phyloP scores from a whole-genome alignment of 2,113 vertebrate species.

The Tichodroma muraria region DNA sequence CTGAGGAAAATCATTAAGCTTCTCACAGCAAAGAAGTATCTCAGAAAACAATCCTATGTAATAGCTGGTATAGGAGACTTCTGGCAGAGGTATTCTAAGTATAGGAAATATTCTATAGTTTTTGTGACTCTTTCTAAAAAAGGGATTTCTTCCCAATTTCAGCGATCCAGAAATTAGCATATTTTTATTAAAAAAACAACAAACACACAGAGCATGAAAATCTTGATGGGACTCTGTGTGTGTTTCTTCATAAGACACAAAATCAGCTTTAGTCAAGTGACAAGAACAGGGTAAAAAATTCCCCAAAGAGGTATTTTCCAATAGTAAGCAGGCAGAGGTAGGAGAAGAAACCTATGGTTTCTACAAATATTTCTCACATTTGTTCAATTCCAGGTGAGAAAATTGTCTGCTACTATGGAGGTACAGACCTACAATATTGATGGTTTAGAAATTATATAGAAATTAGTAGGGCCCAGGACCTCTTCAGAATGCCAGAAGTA shows the following conservation, averaged over 20 bases:
- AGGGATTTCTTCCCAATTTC: neutral
- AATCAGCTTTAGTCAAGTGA: neutral
- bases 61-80: neutral
- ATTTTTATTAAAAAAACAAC: neutral
- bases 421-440: neutral
- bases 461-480: neutral
- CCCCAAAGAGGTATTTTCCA: neutral
- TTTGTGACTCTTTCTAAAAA: neutral
- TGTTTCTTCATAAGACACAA: neutral
- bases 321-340: neutral
- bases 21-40: neutral
- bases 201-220: neutral
- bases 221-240: neutral
- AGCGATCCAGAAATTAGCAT: neutral
- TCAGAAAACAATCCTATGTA: neutral
- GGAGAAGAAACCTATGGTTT: neutral
- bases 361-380: neutral
- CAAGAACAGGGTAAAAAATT: neutral
- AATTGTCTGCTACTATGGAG: neutral
- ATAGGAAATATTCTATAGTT: neutral
- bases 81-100: neutral
- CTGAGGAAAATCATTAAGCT: neutral
- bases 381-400: neutral
- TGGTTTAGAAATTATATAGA: neutral
- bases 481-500: neutral